Evolutionary conservation across 2,797 vertebrate genomes (phyloP), one percentile per base, ranked within the genome.

Genomic region (Brachyalestes nurse): DNA sequence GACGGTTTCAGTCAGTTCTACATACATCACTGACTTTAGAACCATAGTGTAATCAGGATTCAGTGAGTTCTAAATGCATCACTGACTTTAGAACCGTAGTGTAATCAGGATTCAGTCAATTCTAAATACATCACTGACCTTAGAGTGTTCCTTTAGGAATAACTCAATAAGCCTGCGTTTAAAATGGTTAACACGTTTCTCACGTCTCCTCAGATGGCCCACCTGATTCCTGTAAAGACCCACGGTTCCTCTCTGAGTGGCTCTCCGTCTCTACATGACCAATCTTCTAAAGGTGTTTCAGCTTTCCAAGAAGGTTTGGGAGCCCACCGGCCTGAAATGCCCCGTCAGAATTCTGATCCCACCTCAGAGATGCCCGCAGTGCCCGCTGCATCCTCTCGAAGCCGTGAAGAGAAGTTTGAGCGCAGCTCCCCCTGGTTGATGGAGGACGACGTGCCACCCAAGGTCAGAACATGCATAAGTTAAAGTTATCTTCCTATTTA

Each of bases 341-440:
- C 97, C 17, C 96, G 96, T 70, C 97, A 99, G 92, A 98, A 98
- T 93, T 98, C 97, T 0, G 97, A 99, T 90, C 97, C 97, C 88
- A 97, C 96, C 58, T 97, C 97, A 19, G 97, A 99, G 91, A 96
- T 95, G 78, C 96, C 95, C 19, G 94, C 96, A 88, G 93, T 95
- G 74, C 95, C 96, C 75, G 87, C 93, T 88, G 91, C 95, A 86
- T 28, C 92, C 91, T 72, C 83, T 14, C 62, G 62, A 38, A 84
- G 83, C 72, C 90, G 91, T 45, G 93, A 95, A 25, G 96, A 98
- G 83, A 95, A 97, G 87, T 96, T 96, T 82, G 93, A 96, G 86
- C 92, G 96, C 87, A 95, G 94, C 90, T 94, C 95, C 87, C 95
- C 95, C 69, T 96, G 96, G 95, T 93, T 94, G 93, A 92, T 95